Evolutionary conservation across 2,797 vertebrate species (phyloP).

Genomic region (Geotrypetes seraphini): DNA sequence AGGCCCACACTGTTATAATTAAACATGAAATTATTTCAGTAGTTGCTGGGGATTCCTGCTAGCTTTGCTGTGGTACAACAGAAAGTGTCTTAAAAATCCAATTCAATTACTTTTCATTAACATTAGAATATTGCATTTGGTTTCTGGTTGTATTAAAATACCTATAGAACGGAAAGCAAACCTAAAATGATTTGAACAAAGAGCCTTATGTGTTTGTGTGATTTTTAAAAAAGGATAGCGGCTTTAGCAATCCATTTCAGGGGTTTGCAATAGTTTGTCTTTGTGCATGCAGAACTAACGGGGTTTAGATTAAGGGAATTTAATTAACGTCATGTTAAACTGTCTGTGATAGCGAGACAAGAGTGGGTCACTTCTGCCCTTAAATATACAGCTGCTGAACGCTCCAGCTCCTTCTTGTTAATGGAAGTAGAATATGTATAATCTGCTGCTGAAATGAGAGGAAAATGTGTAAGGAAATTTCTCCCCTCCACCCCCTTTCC

Average conservation of each 20-base stretch:
- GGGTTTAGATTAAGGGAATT: constrained; percentile 72
- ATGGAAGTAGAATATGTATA: constrained; percentile 70
- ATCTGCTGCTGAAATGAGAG: constrained; percentile 67
- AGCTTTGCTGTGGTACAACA: too few species aligned
- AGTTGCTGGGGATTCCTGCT: too few species aligned
- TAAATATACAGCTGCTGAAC: constrained; percentile 69
- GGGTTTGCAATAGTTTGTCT: constrained; percentile 63
- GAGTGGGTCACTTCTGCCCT: constrained; percentile 68
- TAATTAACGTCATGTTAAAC: constrained; percentile 79
- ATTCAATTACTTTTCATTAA: too few species aligned
- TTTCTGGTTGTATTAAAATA: too few species aligned
- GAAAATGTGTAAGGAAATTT: constrained; percentile 65
- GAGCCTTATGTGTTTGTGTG: constrained; percentile 11
- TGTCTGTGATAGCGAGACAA: constrained; percentile 67
- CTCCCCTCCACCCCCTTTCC: constrained; percentile 65
- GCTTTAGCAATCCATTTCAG: constrained; percentile 62
- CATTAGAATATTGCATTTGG: too few species aligned
- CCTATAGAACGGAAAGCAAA: too few species aligned
- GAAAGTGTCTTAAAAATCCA: too few species aligned
- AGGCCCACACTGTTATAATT: too few species aligned
- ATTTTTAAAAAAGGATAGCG: constrained; percentile 53
- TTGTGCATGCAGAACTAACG: constrained; percentile 67
- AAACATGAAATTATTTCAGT: too few species aligned
- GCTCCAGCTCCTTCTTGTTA: constrained; percentile 66
- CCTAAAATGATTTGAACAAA: too few species aligned